Base-by-base conservation (phyloP, 2,113 vertebrate species). In the Seriola quinqueradiata region DNA sequence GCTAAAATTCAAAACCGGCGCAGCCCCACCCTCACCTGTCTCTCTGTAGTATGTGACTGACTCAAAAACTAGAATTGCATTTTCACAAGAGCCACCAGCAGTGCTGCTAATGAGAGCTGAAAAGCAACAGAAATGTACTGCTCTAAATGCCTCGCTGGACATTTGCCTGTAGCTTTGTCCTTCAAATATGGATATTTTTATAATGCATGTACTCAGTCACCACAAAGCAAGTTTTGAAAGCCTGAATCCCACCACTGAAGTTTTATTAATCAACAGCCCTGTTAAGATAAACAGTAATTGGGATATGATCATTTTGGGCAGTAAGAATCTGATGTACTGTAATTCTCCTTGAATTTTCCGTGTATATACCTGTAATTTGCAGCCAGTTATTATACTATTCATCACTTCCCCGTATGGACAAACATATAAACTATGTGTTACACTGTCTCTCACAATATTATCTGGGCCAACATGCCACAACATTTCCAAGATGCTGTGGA, bases 401-500 rank as follows among this genome's bases (percentile, higher is more conserved):
- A 44, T 19, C 38, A 17, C 69, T 19, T 70, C n/a, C 40, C 34
- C 13, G 8, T 63, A 64, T 48, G 28, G 12, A 78, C 66, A 74
- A 63, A 44, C 23, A 63, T 58, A 25, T 72, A 7, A 58, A 38
- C 34, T 42, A 5, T 16, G 12, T 34, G 5, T 63, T 38, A 40
- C 17, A 60, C 19, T 60, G 64, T 74, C 63, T 67, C 48, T 63
- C 74, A 23, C 23, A 64, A 70, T 71, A 21, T 50, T 78, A 82
- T 89, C 76, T 84, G 76, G 85, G 85, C 57, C 87, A 86, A 68
- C 72, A 38, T 72, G 78, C 76, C 76, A 64, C 67, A 79, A 70
- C 23, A 42, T 82, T 80, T 85, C 67, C 25, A 58, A 67, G 73
- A 81, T 69, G n/a, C 55, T 67, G 72, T 79, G 77, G 25, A 84